These are phyloP conservation scores for Mechanitis messenoides DNA, from an alignment of 2,888 invertebrate genomes.

Conservation along the genomic window DNA sequence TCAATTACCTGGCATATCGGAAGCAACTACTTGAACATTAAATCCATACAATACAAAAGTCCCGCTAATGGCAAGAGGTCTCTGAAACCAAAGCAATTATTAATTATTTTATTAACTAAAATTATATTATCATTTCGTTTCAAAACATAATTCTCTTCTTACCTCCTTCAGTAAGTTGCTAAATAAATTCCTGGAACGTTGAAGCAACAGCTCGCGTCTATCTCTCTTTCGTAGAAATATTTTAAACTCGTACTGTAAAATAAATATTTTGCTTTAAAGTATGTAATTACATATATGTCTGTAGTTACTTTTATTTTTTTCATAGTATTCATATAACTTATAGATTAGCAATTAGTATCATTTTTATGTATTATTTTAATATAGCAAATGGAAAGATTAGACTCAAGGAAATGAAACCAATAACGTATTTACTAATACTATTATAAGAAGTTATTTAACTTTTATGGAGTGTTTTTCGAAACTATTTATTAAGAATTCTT, in stretches of 20 bases:
- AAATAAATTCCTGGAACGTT: slow-evolving; percentile 63
- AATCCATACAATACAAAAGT: slow-evolving; percentile 55
- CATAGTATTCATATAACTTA: not conserved
- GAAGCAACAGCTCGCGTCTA: slow-evolving; percentile 59
- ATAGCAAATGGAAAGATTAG: too few relatives aligned
- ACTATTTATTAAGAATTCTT: too few relatives aligned
- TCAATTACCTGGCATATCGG: slow-evolving; percentile 59
- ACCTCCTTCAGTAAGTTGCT: slow-evolving; percentile 69
- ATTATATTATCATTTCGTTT: not conserved
- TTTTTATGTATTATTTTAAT: too few relatives aligned
- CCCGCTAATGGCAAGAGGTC: slow-evolving; percentile 56
- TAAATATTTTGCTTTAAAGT: slow-evolving; percentile 3
- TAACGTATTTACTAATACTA: too few relatives aligned
- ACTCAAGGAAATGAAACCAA: too few relatives aligned
- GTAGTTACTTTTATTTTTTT: not conserved
- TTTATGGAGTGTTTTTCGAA: too few relatives aligned
- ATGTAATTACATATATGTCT: not conserved
- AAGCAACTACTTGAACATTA: slow-evolving; percentile 66
- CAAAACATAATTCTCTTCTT: slow-evolving; percentile 6
- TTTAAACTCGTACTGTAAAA: slow-evolving; percentile 62
- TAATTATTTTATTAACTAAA: not conserved
- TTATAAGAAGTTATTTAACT: too few relatives aligned
- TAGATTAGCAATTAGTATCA: too few relatives aligned
- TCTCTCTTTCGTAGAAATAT: slow-evolving; percentile 65
- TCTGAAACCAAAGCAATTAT: slow-evolving; percentile 41